Evolutionary conservation across 2,797 vertebrate genomes (phyloP).

Genomic region (Bovichtus variegatus): DNA sequence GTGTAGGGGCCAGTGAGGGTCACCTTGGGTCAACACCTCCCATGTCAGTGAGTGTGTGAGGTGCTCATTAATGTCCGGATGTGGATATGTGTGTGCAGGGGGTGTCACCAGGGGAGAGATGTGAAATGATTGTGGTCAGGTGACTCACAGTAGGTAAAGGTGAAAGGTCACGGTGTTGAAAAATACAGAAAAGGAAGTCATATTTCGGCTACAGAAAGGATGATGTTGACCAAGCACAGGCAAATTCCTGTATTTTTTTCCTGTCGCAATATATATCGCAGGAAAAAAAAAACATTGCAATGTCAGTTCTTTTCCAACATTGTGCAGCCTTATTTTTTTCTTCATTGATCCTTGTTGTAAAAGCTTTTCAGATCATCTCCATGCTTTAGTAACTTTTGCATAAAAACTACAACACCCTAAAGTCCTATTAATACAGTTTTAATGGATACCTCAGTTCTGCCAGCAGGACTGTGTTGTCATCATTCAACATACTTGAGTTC

Average conservation of each 20-base stretch:
- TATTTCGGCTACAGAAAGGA: too few relatives aligned
- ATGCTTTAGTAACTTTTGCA: slow-evolving; percentile 23
- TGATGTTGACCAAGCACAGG: too few relatives aligned
- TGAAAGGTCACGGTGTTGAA: slow-evolving; percentile 9
- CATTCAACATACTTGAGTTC: neutral
- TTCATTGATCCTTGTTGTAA: too few relatives aligned
- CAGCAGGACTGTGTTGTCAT: slow-evolving; percentile 26
- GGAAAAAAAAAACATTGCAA: too few relatives aligned
- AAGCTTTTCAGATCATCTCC: neutral
- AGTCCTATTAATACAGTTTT: slow-evolving; percentile 35
- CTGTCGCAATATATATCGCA: too few relatives aligned
- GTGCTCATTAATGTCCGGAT: slow-evolving; percentile 57
- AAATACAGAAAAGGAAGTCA: too few relatives aligned
- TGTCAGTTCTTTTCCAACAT: too few relatives aligned
- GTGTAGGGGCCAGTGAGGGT: slow-evolving; percentile 34
- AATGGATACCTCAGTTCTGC: slow-evolving; percentile 18
- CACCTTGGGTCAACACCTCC: slow-evolving; percentile 55
- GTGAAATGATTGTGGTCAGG: slow-evolving; percentile 23
- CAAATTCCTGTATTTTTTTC: too few relatives aligned
- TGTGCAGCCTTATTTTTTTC: too few relatives aligned
- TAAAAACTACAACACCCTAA: slow-evolving; percentile 5
- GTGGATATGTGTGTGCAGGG: neutral
- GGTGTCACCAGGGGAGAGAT: neutral
- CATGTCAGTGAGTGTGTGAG: slow-evolving; percentile 41
- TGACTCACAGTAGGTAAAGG: slow-evolving; percentile 27